Conservation (phyloP, 2,113 vertebrate genomes). For the Anarhynchus alexandrinus region DNA sequence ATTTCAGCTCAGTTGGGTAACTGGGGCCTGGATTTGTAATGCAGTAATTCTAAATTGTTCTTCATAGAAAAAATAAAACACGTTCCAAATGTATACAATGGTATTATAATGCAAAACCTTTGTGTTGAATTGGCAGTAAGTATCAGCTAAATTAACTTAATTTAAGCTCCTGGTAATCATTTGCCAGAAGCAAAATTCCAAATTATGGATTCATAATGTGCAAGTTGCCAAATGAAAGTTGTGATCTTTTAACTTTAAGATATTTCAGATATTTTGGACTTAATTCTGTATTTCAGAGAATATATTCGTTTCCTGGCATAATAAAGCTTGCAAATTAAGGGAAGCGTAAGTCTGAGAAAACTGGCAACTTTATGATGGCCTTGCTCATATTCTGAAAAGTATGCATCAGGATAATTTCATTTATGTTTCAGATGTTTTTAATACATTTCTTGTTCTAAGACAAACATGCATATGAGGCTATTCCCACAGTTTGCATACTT, state of each 20-base stretch:
- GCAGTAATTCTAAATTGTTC: neutral
- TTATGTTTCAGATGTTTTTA: conserved; percentile 6
- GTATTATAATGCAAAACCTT: conserved; percentile 19
- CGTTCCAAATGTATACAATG: neutral
- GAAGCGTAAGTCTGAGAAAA: neutral
- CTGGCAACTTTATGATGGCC: neutral
- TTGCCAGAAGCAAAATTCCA: neutral
- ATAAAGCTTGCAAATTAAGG: neutral
- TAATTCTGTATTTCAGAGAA: neutral
- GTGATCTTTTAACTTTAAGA: neutral
- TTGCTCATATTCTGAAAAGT: neutral
- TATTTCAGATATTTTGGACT: neutral
- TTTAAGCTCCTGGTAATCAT: neutral
- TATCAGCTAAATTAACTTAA: conserved; percentile 15
- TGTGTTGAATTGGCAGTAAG: neutral
- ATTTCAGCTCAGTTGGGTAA: neutral
- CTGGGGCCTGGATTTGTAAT: neutral
- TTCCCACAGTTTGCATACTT: neutral
- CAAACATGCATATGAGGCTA: neutral
- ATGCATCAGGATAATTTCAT: neutral
- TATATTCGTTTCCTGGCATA: neutral
- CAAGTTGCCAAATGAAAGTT: conserved; percentile 1
- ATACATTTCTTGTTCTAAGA: neutral
- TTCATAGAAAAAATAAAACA: neutral
- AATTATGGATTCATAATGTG: neutral